Evolutionary conservation across 64 coral and sea anemone genomes (phyloP).

Genomic region (Montipora efflorescens): DNA sequence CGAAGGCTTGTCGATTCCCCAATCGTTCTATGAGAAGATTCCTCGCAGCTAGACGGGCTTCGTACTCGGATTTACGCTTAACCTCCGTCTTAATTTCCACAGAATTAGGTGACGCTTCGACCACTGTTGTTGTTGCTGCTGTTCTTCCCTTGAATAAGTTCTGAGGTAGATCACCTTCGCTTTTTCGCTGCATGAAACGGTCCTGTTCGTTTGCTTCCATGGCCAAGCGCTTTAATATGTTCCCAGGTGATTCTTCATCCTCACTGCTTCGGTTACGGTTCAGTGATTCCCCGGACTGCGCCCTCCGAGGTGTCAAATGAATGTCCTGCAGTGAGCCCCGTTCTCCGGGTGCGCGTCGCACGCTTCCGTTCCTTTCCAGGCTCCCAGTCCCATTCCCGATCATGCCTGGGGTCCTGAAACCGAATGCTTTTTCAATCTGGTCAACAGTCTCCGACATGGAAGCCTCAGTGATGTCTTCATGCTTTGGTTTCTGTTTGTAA

Average conservation of each 20-base stretch:
- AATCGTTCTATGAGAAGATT: slow-evolving; percentile 86
- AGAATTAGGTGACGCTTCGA: slow-evolving; percentile 40
- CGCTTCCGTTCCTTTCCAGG: slow-evolving; percentile 15
- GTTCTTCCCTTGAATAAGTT: slow-evolving; percentile 10
- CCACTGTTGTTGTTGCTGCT: slow-evolving; percentile 17
- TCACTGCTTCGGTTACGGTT: slow-evolving; percentile 18
- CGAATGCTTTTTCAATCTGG: slow-evolving; percentile 92
- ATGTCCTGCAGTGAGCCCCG: slow-evolving; percentile 21
- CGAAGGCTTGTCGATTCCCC: slow-evolving; percentile 71
- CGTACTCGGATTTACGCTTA: slow-evolving; percentile 55
- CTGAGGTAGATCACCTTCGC: slow-evolving; percentile 44
- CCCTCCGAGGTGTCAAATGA: slow-evolving; percentile 19
- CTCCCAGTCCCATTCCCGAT: slow-evolving; percentile 39
- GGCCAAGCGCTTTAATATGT: slow-evolving; percentile 32
- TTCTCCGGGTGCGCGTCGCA: neutral
- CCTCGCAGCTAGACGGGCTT: slow-evolving; percentile 69
- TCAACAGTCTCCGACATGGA: slow-evolving; percentile 89
- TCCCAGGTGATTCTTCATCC: slow-evolving; percentile 21
- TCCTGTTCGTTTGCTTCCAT: slow-evolving; percentile 21
- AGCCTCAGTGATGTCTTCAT: slow-evolving; percentile 79
- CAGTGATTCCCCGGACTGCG: slow-evolving; percentile 33
- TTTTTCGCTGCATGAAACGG: neutral
- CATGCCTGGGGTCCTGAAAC: slow-evolving; percentile 69
- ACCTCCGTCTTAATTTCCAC: slow-evolving; percentile 39
- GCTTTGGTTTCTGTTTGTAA: slow-evolving; percentile 72